Base-by-base conservation (phyloP, 1,140 invertebrate genomes). In the Cyclargus thomasi region DNA sequence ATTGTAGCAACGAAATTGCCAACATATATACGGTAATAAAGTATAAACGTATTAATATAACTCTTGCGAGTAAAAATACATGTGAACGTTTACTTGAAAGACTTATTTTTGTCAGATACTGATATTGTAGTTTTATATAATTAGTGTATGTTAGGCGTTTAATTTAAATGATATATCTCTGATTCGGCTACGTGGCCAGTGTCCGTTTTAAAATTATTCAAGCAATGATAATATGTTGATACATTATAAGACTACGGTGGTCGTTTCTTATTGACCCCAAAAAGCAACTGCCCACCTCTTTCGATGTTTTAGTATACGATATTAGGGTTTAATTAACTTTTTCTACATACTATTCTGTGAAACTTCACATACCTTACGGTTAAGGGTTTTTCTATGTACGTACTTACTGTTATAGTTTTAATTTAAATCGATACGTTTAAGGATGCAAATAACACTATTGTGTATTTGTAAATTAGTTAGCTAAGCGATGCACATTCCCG, bases 271-370 rank as follows among this genome's bases (percentile, higher is more conserved):
- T 47, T 3, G 14, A 11, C 39, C 39, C 39, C 39, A 64, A 62
- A 47, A 55, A 53, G 53, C 69, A 23, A 39, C 18, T 53, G 59
- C 67, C 74, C 66, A 69, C 70, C 71, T 70, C 65, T 57, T 68
- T 70, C 67, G 62, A 67, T 66, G 67, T 68, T 11, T 71, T 75
- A 71, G 74, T 75, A 75, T 75, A 75, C 74, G 74, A 75, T 73
- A 62, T 70, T 68, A 64, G 65, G 59, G 57, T 73, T 67, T 73
- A 69, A 59, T 67, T 70, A 62, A 66, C 62, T 53, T 70, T 72
- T 72, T 72, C 71, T 72, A 72, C 65, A 3, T 14, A 64, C 16
- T 72, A 69, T 67, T 64, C 65, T 66, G 71, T 72, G 71, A 72
- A 65, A 67, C 67, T 62, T 67, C 68, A 70, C 66, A 67, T 39